Base-by-base conservation (phyloP, 2,113 vertebrate genomes). In the Nymphicus hollandicus region DNA sequence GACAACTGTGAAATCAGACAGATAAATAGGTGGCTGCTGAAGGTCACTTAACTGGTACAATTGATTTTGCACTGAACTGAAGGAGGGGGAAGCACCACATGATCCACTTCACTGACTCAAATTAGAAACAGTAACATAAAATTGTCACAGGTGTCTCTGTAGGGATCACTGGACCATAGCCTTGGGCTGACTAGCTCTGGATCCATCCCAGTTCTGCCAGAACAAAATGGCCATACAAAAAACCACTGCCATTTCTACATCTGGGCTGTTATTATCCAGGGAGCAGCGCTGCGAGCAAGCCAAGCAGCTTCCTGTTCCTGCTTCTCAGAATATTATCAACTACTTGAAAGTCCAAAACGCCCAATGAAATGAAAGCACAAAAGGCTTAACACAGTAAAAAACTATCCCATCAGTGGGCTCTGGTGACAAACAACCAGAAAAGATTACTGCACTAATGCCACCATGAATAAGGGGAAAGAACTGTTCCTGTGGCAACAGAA, bases 391-490 rank as follows among this genome's bases (percentile, higher is more conserved):
- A 47, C 10, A 39, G 14, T 11, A 65, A 65, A 69, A 77, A 53
- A 9, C 0, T 12, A 55, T 11, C 6, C 13, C 7, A 31, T 28
- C 19, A n/a, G 33, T 7, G 63, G 27, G 29, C 11, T 78, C n/a
- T 1, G 0, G 6, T 12, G 35, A 43, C 47, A 79, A 25, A 6
- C 12, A 27, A 11, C 7, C 22, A 44, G 80, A 63, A 87, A 66
- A 41, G 13, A 33, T 16, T 17, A 72, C 7, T 8, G 73, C 8
- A 49, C 12, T 74, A 80, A 61, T 4, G 20, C 6, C 39, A 71
- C 14, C 35, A 55, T 1, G 3, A 58, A 37, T 22, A 81, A 66
- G 27, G 25, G 44, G n/a, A 81, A 7, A 4, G 12, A 76, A 39
- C 17, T 19, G 35, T 27, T 23, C 16, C 41, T 80, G 16, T 56